A percentile compares a stretch with the other conserved stretches of the same genome.
These are phyloP conservation scores for Colletes latitarsis DNA, from an alignment of 1,140 invertebrate genomes.

Conservation along the genomic window DNA sequence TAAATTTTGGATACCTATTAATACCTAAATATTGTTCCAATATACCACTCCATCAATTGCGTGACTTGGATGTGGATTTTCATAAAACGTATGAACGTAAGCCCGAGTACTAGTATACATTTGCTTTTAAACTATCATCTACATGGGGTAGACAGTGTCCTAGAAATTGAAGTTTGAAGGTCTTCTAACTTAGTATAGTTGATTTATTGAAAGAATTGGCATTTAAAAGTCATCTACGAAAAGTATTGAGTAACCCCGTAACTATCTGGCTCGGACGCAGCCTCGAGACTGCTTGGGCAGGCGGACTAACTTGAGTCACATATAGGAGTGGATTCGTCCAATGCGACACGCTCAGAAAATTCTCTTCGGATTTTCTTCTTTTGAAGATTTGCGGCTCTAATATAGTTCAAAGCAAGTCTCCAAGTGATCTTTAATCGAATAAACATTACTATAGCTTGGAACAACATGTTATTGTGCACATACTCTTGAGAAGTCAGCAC, in stretches of 20 bases:
- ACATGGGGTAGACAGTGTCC: neutral
- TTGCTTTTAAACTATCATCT: neutral
- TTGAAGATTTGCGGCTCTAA: neutral
- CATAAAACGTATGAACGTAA: neutral
- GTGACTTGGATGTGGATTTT: neutral
- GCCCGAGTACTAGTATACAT: neutral
- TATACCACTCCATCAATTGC: neutral
- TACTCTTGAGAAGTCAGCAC: conserved; percentile 6
- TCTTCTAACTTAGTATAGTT: neutral
- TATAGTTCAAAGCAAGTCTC: neutral
- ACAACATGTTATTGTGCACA: conserved; percentile 21
- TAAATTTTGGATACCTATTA: neutral
- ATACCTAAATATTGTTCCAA: neutral
- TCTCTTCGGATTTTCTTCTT: neutral
- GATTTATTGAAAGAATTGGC: no score
- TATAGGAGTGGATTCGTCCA: conserved; percentile 12
- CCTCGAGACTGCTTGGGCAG: neutral
- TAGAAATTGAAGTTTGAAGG: neutral
- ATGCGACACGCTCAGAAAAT: neutral
- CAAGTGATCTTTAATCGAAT: neutral
- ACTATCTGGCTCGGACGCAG: neutral
- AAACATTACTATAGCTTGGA: neutral
- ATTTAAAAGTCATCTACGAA: neutral
- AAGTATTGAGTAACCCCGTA: neutral
- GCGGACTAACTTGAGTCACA: neutral